Percentiles rank a stretch among this genome's conserved stretches.
phyloP scores from a whole-genome alignment of 1,140 invertebrate genomes.

The Aradophagus sp. region DNA sequence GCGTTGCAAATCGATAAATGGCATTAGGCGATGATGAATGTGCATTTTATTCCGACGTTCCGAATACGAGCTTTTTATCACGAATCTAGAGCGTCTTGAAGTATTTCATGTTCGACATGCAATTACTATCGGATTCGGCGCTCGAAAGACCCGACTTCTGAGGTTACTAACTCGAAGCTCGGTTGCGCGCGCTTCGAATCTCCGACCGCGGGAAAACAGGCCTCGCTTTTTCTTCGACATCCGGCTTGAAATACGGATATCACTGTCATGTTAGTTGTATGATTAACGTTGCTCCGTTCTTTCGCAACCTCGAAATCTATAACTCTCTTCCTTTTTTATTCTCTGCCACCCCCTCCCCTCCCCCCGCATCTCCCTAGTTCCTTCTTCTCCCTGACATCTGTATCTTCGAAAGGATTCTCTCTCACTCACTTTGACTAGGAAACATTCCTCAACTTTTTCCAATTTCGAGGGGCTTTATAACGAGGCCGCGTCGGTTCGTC shows the following conservation, averaged over 20 bases:
- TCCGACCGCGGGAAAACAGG: slow-evolving; percentile 22
- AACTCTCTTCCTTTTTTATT: slow-evolving; percentile 11
- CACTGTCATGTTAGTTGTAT: slow-evolving; percentile 55
- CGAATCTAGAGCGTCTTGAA: slow-evolving; percentile 51
- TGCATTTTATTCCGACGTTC: slow-evolving; percentile 52
- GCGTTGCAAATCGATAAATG: slow-evolving; percentile 47
- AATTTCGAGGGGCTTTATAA: slow-evolving; percentile 52
- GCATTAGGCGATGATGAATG: slow-evolving; percentile 55
- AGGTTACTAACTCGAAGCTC: slow-evolving; percentile 42
- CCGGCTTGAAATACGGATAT: slow-evolving; percentile 35
- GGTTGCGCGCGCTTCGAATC: too few species aligned
- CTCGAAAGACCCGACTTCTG: slow-evolving; percentile 37
- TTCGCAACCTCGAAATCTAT: slow-evolving; percentile 26
- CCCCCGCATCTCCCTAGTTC: neutral
- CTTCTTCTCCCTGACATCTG: neutral
- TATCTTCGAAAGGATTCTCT: too few species aligned
- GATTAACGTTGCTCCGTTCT: slow-evolving; percentile 39
- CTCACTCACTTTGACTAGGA: slow-evolving; percentile 6
- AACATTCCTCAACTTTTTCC: slow-evolving; percentile 48
- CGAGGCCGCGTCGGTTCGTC: slow-evolving; percentile 41
- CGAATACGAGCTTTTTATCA: slow-evolving; percentile 54
- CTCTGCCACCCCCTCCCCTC: neutral
- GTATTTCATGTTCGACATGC: slow-evolving; percentile 56
- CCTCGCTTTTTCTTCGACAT: slow-evolving; percentile 20
- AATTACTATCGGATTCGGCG: slow-evolving; percentile 51